These are phyloP conservation scores for Centropyge bicolor DNA, from an alignment of 2,797 vertebrate species.

Conservation along the genomic window DNA sequence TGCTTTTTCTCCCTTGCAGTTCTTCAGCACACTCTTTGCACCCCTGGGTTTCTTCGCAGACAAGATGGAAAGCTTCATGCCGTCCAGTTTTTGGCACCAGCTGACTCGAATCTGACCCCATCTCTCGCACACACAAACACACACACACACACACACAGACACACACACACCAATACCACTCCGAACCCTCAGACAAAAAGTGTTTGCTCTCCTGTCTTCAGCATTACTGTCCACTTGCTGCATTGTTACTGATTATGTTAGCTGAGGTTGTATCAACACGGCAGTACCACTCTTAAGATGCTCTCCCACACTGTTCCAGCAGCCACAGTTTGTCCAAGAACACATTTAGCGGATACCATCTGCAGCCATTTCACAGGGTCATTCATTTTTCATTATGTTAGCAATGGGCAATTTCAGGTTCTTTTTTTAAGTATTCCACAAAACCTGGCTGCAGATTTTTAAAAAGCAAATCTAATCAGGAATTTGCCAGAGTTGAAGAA, in stretches of 20 bases:
- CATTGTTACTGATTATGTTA: conserved; percentile 80
- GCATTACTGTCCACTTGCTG: conserved; percentile 76
- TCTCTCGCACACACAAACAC: conserved; percentile 30
- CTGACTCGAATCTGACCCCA: conserved; percentile 85
- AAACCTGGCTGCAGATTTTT: conserved; percentile 13
- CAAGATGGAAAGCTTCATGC: conserved; percentile 90
- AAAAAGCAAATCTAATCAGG: neutral
- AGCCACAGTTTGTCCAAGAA: conserved; percentile 60
- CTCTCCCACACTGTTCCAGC: conserved; percentile 66
- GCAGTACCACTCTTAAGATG: conserved; percentile 65
- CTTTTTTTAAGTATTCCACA: conserved; percentile 15
- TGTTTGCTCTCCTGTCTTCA: conserved; percentile 84
- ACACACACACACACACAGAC: conserved; percentile 49
- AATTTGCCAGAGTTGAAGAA: neutral
- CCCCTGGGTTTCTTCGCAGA: conserved; percentile 88
- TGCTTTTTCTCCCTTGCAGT: conserved; percentile 79
- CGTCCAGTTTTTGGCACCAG: conserved; percentile 88
- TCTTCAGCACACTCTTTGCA: conserved; percentile 90
- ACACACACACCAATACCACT: conserved; percentile 58
- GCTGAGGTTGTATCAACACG: conserved; percentile 79
- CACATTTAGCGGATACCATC: conserved; percentile 51
- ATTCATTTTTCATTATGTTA: conserved; percentile 37
- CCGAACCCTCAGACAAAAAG: conserved; percentile 70
- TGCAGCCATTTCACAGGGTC: conserved; percentile 46
- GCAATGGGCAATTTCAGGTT: neutral